Evolutionary conservation across 2,797 vertebrate species (phyloP).

Genomic region (Lophotriccus pileatus): DNA sequence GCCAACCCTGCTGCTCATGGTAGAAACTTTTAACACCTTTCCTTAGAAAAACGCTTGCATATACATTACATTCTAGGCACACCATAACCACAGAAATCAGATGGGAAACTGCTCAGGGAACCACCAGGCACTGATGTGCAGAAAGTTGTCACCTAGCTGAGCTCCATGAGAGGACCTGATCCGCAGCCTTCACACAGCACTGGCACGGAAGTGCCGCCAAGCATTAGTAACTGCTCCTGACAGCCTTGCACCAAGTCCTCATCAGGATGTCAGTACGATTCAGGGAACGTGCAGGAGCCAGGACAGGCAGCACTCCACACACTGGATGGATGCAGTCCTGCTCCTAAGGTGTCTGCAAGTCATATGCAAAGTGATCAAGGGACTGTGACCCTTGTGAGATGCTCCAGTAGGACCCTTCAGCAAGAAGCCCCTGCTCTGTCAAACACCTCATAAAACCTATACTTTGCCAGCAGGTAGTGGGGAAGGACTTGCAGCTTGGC

Average conservation of each 20-base stretch:
- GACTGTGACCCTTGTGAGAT: neutral
- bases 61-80: neutral
- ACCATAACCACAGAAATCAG: neutral
- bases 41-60: neutral
- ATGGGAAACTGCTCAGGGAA: neutral
- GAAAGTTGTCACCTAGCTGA: neutral
- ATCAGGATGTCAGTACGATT: neutral
- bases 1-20: neutral
- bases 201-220: neutral
- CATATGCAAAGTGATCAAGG: fast-evolving
- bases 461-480: neutral
- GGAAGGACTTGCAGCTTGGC: neutral
- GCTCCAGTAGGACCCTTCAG: neutral
- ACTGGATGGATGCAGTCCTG: neutral
- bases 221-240: neutral
- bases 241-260: neutral
- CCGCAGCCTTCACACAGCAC: neutral
- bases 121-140: neutral
- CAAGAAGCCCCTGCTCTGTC: neutral
- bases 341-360: neutral
- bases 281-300: neutral
- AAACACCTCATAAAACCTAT: neutral
- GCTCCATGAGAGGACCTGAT: neutral
- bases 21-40: neutral
- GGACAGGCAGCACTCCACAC: neutral